These are phyloP conservation scores for Horisme vitalbata DNA, from an alignment of 2,888 invertebrate species.

Conservation along the genomic window DNA sequence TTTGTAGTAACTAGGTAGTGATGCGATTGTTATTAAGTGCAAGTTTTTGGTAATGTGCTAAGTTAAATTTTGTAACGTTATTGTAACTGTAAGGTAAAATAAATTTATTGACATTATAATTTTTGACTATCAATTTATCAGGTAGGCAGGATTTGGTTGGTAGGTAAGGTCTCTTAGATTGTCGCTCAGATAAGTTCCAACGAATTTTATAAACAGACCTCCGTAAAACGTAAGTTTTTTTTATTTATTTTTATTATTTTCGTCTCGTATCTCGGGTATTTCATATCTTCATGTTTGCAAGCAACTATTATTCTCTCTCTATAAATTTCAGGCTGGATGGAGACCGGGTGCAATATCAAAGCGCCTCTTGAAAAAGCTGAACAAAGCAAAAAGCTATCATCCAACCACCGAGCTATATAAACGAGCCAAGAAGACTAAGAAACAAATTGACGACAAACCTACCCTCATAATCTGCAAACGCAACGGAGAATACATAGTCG, in stretches of 20 bases:
- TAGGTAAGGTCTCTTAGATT: no score
- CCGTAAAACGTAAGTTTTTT: constrained; percentile 9
- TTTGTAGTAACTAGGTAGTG: constrained; percentile 43
- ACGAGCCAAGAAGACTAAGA: constrained; percentile 50
- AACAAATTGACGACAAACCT: constrained; percentile 54
- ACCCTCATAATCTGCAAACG: constrained; percentile 58
- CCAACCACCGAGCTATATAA: constrained; percentile 31
- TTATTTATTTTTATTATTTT: constrained; percentile 6
- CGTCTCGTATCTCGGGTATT: not conserved
- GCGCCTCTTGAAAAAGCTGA: constrained; percentile 54
- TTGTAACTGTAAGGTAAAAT: constrained; percentile 35
- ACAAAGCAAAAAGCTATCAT: constrained; percentile 50
- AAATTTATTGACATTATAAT: constrained; percentile 27
- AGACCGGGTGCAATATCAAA: constrained; percentile 70
- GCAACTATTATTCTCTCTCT: not conserved
- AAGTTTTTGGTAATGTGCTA: constrained; percentile 60
- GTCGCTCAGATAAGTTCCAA: no score
- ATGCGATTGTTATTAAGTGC: constrained; percentile 40
- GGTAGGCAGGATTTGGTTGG: no score
- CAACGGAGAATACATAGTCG: constrained; percentile 62
- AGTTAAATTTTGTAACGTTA: constrained; percentile 67
- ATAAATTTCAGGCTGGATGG: constrained; percentile 60
- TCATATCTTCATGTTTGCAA: not conserved
- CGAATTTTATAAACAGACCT: no score
- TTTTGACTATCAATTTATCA: no score